Conservation (phyloP, 1,140 invertebrate genomes). For the Tetramorium simillimum region DNA sequence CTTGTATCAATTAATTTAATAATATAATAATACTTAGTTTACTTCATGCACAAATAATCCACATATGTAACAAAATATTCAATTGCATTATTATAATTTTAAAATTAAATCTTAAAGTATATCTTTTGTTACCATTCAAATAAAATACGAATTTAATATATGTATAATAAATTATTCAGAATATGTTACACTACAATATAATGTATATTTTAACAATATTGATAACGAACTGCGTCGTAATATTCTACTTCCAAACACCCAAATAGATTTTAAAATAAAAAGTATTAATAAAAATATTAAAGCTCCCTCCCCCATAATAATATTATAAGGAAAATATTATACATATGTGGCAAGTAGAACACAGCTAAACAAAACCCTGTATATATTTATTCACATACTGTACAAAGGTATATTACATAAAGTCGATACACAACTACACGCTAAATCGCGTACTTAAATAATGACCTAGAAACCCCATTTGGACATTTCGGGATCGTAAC, state of each 20-base stretch:
- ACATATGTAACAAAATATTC: background rate
- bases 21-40: background rate
- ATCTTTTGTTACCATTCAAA: background rate
- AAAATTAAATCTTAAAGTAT: background rate
- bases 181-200: background rate
- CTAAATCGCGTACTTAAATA: conserved; percentile 56
- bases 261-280: background rate
- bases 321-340: background rate
- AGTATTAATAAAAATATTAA: background rate
- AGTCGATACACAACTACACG: conserved; percentile 71
- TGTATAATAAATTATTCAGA: background rate
- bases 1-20: background rate
- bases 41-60: background rate
- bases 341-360: conserved; percentile 49
- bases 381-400: conserved; percentile 84
- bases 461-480: conserved; percentile 59
- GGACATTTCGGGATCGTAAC: conserved; percentile 48
- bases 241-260: too few species aligned
- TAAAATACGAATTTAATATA: background rate
- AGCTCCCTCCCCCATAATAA: background rate
- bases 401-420: conserved; percentile 85
- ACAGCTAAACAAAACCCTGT: conserved; percentile 81
- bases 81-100: background rate
- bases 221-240: background rate
- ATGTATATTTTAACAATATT: background rate